phyloP scores from a whole-genome alignment of 2,888 invertebrate genomes.

The Tiliacea aurago region DNA sequence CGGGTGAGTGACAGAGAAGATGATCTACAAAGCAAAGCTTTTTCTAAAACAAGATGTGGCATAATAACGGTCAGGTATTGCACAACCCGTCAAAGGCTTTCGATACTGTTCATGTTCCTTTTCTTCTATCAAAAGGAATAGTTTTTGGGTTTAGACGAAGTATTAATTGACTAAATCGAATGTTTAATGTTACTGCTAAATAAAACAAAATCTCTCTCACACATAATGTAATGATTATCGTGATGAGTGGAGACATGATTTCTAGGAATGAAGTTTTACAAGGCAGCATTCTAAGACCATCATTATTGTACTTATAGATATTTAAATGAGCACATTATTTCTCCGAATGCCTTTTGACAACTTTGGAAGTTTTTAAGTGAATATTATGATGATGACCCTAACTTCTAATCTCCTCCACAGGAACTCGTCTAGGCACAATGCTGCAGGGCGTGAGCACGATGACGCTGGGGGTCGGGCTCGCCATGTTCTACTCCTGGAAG shows the following conservation, averaged over 20 bases:
- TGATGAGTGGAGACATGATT: neutral
- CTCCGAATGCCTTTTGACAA: too few relatives aligned
- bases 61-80: neutral
- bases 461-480: slow-evolving; percentile 89
- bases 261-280: neutral
- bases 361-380: neutral
- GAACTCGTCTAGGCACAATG: slow-evolving; percentile 90
- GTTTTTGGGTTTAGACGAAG: neutral
- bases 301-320: neutral
- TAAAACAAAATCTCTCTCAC: neutral
- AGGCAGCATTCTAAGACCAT: neutral
- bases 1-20: neutral
- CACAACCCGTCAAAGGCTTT: neutral
- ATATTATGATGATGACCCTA: neutral
- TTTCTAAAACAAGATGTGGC: neutral
- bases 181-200: neutral
- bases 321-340: neutral
- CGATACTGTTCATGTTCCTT: neutral
- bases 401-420: slow-evolving; percentile 60
- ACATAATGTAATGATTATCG: too few relatives aligned
- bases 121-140: neutral
- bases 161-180: neutral
- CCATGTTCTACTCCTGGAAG: slow-evolving; percentile 91
- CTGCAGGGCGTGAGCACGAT: slow-evolving; percentile 91
- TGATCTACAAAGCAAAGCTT: neutral